phyloP scores from a whole-genome alignment of 2,888 invertebrate species.

The Ochropleura plecta region DNA sequence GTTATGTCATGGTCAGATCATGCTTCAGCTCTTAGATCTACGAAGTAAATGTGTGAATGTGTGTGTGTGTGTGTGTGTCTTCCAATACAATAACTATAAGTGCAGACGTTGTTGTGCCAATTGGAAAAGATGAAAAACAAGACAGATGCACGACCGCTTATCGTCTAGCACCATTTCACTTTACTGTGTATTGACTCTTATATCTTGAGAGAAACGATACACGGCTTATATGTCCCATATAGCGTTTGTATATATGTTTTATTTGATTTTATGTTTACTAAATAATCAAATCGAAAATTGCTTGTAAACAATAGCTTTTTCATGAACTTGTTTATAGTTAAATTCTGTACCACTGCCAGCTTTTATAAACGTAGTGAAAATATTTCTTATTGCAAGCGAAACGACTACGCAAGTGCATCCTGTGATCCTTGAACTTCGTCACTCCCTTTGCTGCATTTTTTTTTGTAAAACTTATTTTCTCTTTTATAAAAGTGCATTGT shows the following conservation, averaged over 20 bases:
- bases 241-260: conserved; percentile 4
- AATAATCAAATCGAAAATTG: background rate
- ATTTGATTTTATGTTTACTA: background rate
- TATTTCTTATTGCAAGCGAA: background rate
- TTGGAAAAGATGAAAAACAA: conserved; percentile 30
- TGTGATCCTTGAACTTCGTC: background rate
- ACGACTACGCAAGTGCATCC: background rate
- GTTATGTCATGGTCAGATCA: background rate
- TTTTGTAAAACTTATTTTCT: background rate
- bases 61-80: background rate
- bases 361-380: background rate
- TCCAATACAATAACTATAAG: conserved; percentile 12
- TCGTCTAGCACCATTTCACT: conserved; percentile 9
- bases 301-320: background rate
- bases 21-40: background rate
- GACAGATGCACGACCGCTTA: conserved; percentile 11
- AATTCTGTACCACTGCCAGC: background rate
- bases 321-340: background rate
- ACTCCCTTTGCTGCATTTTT: background rate
- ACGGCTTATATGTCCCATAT: background rate
- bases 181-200: conserved; percentile 3
- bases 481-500: background rate
- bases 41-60: background rate
- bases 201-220: background rate
- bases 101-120: conserved; percentile 11